A percentile compares a stretch with the other conserved stretches of the same genome.
phyloP scores from a whole-genome alignment of 2,797 vertebrate genomes.

The Chelon auratus region DNA sequence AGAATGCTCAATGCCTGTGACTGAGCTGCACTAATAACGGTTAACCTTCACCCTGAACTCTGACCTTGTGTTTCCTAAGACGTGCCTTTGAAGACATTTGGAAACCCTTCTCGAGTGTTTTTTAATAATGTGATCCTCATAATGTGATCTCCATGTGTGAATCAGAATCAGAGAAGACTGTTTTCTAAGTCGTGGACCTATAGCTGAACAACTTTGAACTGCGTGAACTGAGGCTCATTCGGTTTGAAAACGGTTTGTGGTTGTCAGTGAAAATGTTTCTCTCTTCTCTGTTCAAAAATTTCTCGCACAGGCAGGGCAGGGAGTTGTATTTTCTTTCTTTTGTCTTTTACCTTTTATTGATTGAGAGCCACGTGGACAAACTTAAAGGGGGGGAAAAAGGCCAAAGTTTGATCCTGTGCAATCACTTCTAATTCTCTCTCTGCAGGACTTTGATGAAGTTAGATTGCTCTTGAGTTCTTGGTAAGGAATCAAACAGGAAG shows the following conservation, averaged over 20 bases:
- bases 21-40: slow-evolving; percentile 42
- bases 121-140: slow-evolving; percentile 20
- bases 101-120: neutral
- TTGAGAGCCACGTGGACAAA: slow-evolving; percentile 30
- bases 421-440: slow-evolving; percentile 48
- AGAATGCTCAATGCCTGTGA: slow-evolving; percentile 48
- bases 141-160: slow-evolving; percentile 39
- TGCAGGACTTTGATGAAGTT: slow-evolving; percentile 54
- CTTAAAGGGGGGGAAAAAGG: slow-evolving; percentile 10
- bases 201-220: neutral
- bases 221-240: neutral
- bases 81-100: slow-evolving; percentile 12
- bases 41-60: slow-evolving; percentile 64
- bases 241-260: neutral
- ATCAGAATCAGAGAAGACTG: slow-evolving; percentile 28
- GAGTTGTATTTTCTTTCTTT: neutral
- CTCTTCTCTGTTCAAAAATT: neutral
- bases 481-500: slow-evolving; percentile 36
- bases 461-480: slow-evolving; percentile 34
- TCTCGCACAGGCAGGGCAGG: neutral
- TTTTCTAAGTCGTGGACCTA: neutral
- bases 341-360: slow-evolving; percentile 30
- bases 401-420: slow-evolving; percentile 36
- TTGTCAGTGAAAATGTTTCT: neutral
- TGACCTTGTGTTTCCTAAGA: slow-evolving; percentile 61